Percentiles rank a stretch among this genome's conserved stretches.
These are phyloP conservation scores for Setipinna tenuifilis DNA, from an alignment of 2,797 vertebrate genomes.

Conservation along the genomic window DNA sequence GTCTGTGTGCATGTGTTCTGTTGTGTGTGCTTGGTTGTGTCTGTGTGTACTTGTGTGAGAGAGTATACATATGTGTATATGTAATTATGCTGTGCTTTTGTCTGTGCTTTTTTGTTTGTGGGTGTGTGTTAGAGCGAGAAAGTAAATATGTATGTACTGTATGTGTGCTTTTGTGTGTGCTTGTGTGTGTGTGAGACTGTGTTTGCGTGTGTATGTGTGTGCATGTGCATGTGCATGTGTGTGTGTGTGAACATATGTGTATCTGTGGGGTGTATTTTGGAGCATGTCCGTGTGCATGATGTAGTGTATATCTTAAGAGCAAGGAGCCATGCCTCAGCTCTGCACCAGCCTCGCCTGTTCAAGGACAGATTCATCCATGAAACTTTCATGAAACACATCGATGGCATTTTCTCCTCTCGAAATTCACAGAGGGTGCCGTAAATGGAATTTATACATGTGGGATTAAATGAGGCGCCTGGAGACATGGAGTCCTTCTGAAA, in stretches of 20 bases:
- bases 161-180: constrained; percentile 32
- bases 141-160: too few relatives aligned
- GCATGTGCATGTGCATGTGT: too few relatives aligned
- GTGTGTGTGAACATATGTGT: too few relatives aligned
- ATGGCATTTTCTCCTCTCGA: constrained; percentile 23
- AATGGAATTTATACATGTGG: constrained; percentile 32
- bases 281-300: constrained; percentile 1
- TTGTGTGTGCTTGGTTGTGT: neutral
- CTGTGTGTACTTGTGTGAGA: neutral
- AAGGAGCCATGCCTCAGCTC: neutral
- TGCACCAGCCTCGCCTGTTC: neutral
- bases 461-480: constrained; percentile 14
- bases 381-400: constrained; percentile 34
- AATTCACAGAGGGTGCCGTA: constrained; percentile 20
- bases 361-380: constrained; percentile 25
- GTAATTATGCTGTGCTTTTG: neutral
- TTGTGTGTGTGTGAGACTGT: constrained; percentile 30
- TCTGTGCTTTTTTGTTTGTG: constrained; percentile 45
- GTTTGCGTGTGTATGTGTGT: too few relatives aligned
- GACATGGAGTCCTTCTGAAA: constrained; percentile 30
- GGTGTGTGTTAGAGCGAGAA: neutral
- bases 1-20: neutral
- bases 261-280: neutral
- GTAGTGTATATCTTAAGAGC: constrained; percentile 15
- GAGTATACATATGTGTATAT: neutral